Base-by-base conservation (phyloP, 2,113 vertebrate species). In the Clarias macrocephalus region DNA sequence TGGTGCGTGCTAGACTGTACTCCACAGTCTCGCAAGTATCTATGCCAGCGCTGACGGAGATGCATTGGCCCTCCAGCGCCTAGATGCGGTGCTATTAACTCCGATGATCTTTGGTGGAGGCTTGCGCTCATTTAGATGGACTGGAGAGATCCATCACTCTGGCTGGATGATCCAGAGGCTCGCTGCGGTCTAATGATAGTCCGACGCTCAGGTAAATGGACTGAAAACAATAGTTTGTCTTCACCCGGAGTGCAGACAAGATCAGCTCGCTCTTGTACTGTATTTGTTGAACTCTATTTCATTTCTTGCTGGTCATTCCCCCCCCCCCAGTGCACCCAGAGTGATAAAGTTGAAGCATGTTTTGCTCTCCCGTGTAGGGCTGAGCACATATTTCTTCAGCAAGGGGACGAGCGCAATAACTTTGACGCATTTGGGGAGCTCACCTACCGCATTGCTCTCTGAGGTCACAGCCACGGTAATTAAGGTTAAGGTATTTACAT, bases 51-150 rank as follows among this genome's bases (percentile, higher is more conserved):
- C 90, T 90, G 92, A 93, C 92, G 91, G 89, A 93, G 93, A 94
- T 93, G 93, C 92, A 93, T 95, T 94, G 95, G 92, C 91, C 91
- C 93, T 91, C 93, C 91, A 85, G 92, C 91, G 88, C 90, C 92
- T 88, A 92, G 95, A 92, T 92, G 92, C 92, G 93, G 92, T 92
- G 92, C 91, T 93, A 90, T 94, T 94, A 93, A 93, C 92, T 90
- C 85, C 84, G 88, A 72, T 91, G 91, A 93, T 93, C 90, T 92
- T 93, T 90, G 23, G 86, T 65, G 82, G 52, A 81, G 88, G 82
- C 63, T 82, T 54, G 73, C 75, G 42, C 90, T 91, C 88, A 84
- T 90, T 92, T 77, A 73, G 68, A 80, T 54, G 75, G 82, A 88
- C 86, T 65, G 56, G 88, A 87, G 72, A 90, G 87, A 92, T 92